phyloP scores from a whole-genome alignment of 2,888 invertebrate species.

The Ephialtes manifestator region DNA sequence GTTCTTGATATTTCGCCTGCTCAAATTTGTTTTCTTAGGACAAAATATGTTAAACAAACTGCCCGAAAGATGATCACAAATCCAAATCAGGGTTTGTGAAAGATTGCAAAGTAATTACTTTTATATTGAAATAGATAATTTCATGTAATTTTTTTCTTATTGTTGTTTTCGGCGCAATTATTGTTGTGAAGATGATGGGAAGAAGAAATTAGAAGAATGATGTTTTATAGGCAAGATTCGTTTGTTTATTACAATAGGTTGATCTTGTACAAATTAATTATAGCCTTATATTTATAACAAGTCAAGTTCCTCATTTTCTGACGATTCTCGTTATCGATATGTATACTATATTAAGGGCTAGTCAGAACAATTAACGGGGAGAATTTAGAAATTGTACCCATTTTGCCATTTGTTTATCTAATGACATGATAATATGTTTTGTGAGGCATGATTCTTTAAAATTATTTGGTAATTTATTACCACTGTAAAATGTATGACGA shows the following conservation, averaged over 20 bases:
- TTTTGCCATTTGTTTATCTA: constrained; percentile 71
- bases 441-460: constrained; percentile 54
- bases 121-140: too few species aligned
- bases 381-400: constrained; percentile 81
- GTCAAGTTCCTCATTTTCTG: constrained; percentile 78
- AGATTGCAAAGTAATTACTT: too few species aligned
- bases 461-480: constrained; percentile 58
- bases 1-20: too few species aligned
- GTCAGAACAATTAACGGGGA: constrained; percentile 76
- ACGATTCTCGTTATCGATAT: constrained; percentile 74
- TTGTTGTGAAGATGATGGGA: neutral
- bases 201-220: constrained; percentile 5
- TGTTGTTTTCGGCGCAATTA: neutral
- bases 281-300: constrained; percentile 84
- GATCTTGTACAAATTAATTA: constrained; percentile 85
- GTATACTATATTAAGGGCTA: constrained; percentile 83
- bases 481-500: constrained; percentile 50
- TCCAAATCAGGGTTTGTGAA: too few species aligned
- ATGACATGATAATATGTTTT: constrained; percentile 65
- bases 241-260: constrained; percentile 84
- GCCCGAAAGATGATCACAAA: too few species aligned
- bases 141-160: neutral
- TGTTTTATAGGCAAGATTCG: constrained; percentile 79
- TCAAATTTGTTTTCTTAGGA: too few species aligned
- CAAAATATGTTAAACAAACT: too few species aligned